Percentiles rank a stretch among this genome's conserved stretches.
Evolutionary conservation across 2,113 vertebrate species (phyloP).

Genomic region (Rostratula benghalensis): DNA sequence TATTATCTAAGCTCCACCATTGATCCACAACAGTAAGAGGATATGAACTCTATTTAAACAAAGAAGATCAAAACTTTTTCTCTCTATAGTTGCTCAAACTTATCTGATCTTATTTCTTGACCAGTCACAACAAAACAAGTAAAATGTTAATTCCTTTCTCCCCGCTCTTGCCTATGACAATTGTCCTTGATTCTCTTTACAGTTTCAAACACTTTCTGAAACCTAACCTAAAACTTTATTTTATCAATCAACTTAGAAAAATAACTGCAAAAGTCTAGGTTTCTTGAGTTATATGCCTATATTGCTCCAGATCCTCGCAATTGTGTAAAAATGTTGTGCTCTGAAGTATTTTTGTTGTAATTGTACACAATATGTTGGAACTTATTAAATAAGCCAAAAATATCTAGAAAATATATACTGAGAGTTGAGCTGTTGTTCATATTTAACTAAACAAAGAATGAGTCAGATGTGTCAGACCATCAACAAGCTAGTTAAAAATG

Average conservation of each 20-base stretch:
- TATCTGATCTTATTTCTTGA: neutral
- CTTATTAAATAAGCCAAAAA: neutral
- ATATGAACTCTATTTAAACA: neutral
- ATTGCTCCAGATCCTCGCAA: rapidly evolving
- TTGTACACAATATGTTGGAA: neutral
- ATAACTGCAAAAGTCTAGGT: neutral
- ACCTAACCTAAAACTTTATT: neutral
- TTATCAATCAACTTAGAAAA: neutral
- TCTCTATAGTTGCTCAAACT: neutral
- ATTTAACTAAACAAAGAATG: neutral
- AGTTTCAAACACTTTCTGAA: neutral
- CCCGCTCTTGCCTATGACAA: neutral
- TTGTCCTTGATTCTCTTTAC: neutral
- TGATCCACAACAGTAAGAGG: neutral
- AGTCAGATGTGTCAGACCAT: neutral
- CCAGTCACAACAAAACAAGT: neutral
- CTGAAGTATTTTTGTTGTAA: neutral
- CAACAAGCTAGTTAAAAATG: neutral
- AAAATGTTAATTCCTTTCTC: neutral
- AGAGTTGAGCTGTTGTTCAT: neutral
- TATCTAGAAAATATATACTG: neutral
- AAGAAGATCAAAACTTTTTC: neutral
- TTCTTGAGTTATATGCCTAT: neutral
- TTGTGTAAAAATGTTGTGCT: neutral
- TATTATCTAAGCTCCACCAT: neutral